A percentile compares a stretch with the other conserved stretches of the same genome.
These are phyloP conservation scores for Podargus strigoides DNA, from an alignment of 2,797 vertebrate species.

Conservation along the genomic window DNA sequence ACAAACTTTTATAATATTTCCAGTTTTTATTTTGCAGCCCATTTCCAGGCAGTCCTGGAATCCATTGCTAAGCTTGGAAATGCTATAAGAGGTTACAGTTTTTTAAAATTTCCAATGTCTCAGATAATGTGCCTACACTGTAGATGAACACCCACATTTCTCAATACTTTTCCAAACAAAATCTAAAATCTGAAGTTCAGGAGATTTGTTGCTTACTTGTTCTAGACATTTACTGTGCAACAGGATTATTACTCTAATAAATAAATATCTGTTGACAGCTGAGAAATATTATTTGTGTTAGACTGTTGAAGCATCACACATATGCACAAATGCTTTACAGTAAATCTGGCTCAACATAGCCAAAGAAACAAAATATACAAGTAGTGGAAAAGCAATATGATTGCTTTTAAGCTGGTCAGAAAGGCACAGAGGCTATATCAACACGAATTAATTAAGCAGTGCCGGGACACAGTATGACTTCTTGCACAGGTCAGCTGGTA, in stretches of 20 bases:
- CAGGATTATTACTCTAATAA: not conserved
- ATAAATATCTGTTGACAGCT: not conserved
- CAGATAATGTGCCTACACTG: not conserved
- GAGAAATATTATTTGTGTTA: not conserved
- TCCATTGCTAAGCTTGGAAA: not conserved
- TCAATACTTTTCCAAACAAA: not conserved
- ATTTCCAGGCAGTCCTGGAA: not conserved
- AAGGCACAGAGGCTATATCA: not conserved
- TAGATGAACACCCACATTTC: not conserved
- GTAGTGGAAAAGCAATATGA: not conserved
- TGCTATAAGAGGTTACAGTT: not conserved
- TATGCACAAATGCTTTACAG: not conserved
- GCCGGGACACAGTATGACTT: not conserved
- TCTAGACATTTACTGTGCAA: not conserved
- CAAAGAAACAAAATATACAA: not conserved
- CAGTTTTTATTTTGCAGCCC: not conserved
- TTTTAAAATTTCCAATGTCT: not conserved
- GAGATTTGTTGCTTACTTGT: not conserved
- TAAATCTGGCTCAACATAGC: not conserved
- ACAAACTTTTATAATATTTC: not conserved
- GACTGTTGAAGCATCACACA: not conserved
- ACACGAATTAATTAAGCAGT: not conserved
- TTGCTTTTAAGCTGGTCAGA: not conserved
- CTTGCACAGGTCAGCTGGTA: not conserved
- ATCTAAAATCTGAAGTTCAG: not conserved